phyloP scores from a whole-genome alignment of 1,140 invertebrate genomes.

The Heliconius hermathena region DNA sequence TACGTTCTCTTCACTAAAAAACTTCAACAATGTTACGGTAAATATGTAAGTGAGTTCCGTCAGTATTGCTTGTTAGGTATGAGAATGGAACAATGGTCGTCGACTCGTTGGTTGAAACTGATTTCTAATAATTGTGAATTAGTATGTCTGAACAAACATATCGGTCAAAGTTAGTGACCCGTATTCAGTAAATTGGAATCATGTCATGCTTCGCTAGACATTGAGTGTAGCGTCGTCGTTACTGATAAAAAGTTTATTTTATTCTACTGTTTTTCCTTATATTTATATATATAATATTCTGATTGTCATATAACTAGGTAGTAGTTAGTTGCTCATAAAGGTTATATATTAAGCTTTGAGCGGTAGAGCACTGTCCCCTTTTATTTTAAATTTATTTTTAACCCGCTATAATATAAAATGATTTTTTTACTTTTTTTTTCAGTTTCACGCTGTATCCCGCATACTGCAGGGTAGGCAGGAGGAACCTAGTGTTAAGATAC shows the following conservation, averaged over 20 bases:
- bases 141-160: conserved; percentile 28
- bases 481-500: too few species aligned
- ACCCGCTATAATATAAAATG: too few species aligned
- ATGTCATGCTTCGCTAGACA: conserved; percentile 43
- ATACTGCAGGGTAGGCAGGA: too few species aligned
- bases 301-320: background rate
- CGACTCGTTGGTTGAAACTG: background rate
- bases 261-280: background rate
- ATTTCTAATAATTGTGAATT: background rate
- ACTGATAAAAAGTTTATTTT: background rate
- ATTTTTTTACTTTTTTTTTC: too few species aligned
- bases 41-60: background rate
- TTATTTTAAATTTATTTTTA: background rate
- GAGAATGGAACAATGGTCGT: background rate
- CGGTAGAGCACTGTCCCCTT: background rate
- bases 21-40: background rate
- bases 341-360: background rate
- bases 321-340: background rate
- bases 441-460: too few species aligned
- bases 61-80: background rate
- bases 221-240: conserved; percentile 27
- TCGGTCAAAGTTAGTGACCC: conserved; percentile 48
- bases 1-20: background rate
- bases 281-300: background rate
- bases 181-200: conserved; percentile 30